Base-by-base conservation (phyloP, 2,113 vertebrate species). In the Galbula dea region DNA sequence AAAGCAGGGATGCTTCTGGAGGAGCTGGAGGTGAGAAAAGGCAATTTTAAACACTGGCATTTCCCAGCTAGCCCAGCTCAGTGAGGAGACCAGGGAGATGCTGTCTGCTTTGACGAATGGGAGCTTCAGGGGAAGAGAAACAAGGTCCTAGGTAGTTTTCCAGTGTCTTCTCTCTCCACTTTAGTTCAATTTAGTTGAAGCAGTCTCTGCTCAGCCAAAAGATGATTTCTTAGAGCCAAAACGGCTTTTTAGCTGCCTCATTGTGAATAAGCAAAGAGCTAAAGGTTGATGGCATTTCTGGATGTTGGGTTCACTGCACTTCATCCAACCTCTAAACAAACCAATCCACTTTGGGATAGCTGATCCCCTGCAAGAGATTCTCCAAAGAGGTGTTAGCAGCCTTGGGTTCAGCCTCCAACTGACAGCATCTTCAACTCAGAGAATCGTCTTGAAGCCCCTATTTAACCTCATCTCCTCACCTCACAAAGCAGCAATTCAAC, bases 11-110 rank as follows among this genome's bases (percentile, higher is more conserved):
- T 81, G 36, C 83, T 94, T 81, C 90, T 91, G 69, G 36, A 59
- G 83, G 81, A 74, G 59, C 61, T 96, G 59, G 72, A 94, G 83
- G 68, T 88, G 59, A 88, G 65, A 90, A 88, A 94, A 90, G 57
- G 76, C 68, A 90, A 48, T 90, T 90, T 95, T 81, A 88, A 94
- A 83, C 23, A 72, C 30, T 91, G 76, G 37, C 65, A 49, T 80
- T 77, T 90, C 76, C 67, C 61, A 11, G 75, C 59, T 63, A 66
- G 72, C 36, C 83, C 58, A 92, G 29, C 39, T 92, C 63, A 77
- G 76, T 3, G 2, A 88, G 80, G 45, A 83, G 49, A 58, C 39
- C 80, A 65, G 49, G 8, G 65, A 61, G 68, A 45, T 58, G 18
- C 18, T 26, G 15, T 32, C 54, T 1, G 3, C 71, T 82, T 62